These are phyloP conservation scores for Catamblyrhynchus diadema DNA, from an alignment of 2,797 vertebrate species.

Conservation along the genomic window DNA sequence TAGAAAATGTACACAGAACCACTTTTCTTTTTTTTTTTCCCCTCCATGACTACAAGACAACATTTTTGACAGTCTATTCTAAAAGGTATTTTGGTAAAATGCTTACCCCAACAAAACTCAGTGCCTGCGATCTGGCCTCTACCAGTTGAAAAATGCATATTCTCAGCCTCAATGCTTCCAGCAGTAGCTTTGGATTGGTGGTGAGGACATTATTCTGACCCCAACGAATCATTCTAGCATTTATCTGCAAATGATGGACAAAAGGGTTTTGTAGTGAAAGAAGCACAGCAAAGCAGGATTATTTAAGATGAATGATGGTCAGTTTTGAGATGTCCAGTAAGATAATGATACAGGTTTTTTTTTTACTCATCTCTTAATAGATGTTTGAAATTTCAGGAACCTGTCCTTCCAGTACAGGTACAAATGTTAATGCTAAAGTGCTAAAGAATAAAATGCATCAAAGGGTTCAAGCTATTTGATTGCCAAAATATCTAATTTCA, in stretches of 20 bases:
- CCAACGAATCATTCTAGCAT: not conserved
- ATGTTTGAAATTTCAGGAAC: not conserved
- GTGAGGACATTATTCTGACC: not conserved
- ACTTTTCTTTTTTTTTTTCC: not conserved
- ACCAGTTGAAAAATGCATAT: not conserved
- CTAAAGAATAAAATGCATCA: not conserved
- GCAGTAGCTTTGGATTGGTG: not conserved
- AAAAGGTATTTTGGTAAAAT: not conserved
- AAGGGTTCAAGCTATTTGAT: not conserved
- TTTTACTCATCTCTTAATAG: not conserved
- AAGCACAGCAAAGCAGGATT: not conserved
- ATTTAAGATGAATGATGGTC: not conserved
- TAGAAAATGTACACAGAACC: not conserved
- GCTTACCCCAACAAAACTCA: not conserved
- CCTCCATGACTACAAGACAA: not conserved
- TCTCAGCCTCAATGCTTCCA: not conserved
- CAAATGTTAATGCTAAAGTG: not conserved
- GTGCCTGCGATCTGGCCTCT: not conserved
- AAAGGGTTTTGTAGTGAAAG: not conserved
- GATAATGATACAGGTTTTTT: rapidly evolving
- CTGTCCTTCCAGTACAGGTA: not conserved
- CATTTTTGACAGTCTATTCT: not conserved
- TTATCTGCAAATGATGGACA: not conserved
- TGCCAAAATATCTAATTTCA: not conserved
- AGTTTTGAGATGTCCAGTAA: not conserved